Base-by-base conservation (phyloP, 2,888 invertebrate species). In the Orchestes rusci region DNA sequence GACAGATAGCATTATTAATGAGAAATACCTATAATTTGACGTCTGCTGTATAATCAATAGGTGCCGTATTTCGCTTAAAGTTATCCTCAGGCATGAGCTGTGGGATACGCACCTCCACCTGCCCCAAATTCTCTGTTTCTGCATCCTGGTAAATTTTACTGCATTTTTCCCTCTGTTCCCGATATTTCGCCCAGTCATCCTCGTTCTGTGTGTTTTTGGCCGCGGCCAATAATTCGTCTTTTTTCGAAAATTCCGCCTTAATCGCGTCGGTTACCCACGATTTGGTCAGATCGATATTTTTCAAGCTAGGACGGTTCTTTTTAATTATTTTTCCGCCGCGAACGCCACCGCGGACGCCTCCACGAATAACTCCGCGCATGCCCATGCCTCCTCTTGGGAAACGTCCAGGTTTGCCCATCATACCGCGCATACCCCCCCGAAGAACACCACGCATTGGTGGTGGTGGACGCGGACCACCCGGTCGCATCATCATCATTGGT, bases 191-290 rank as follows among this genome's bases (percentile, higher is more conserved):
- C 69, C 77, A 77, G 49, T 75, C 72, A 10, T 71, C 70, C 46
- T 73, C 71, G 39, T 70, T 69, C 52, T 73, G 73, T n/a, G 67
- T 61, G 36, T 57, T 59, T 56, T 70, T 70, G 2, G 73, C 72
- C 23, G 59, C 57, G 28, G 70, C 70, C 55, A 75, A 69, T 31
- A 77, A 67, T 52, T 75, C 72, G 42, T 75, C 70, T 55, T 60
- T 60, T 38, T 54, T 58, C 4, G 51, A 43, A 42, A 76, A 73
- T 56, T 76, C 76, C 3, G 61, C 63, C 53, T 72, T 73, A 33
- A 79, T 73, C 16, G 70, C 70, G 10, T 73, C 73, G 7, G 71
- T 74, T 4, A 79, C 74, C 75, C 76, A 79, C 1, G 77, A 74
- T 58, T 75, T 76, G 18, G 70, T 70, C 38, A 77, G 48, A 58